Percentiles rank a stretch among this genome's conserved stretches.
Conservation (phyloP, 30 jellyfish, hydroid and myxozoan genomes). For the Nemopilema nomurai region DNA sequence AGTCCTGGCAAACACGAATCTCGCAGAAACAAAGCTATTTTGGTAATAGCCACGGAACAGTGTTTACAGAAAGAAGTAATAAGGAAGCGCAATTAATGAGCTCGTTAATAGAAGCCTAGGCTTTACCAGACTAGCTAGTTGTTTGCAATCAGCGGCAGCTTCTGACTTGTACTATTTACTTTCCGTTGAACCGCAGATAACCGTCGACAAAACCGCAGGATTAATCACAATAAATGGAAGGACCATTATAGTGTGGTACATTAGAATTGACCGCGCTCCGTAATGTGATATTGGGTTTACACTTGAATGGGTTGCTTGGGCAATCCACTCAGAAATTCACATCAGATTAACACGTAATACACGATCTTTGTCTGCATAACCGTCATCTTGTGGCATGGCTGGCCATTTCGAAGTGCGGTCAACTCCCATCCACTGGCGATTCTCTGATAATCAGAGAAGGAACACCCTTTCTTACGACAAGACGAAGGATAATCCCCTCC, state of each 20-base stretch:
- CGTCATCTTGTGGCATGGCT: constrained; percentile 20
- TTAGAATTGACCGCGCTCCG: constrained; percentile 26
- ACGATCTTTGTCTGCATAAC: constrained; percentile 6
- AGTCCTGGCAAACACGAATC: background rate
- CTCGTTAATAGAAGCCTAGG: background rate
- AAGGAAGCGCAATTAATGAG: background rate
- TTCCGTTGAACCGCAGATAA: constrained; percentile 15
- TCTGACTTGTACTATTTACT: background rate
- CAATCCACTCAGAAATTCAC: constrained; percentile 6
- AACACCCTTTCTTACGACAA: background rate
- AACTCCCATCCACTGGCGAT: background rate
- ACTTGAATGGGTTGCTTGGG: background rate
- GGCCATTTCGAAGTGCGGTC: background rate
- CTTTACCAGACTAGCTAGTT: background rate
- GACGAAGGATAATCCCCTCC: background rate
- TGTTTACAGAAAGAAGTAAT: background rate
- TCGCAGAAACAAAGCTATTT: background rate
- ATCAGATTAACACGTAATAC: constrained; percentile 2
- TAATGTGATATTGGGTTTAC: constrained; percentile 7
- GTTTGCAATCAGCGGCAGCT: constrained; percentile 33
- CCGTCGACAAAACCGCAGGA: constrained; percentile 22
- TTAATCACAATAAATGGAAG: background rate
- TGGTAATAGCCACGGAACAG: background rate
- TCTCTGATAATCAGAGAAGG: background rate
- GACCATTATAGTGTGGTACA: constrained; percentile 10